Base-by-base conservation (phyloP, 1,140 invertebrate genomes). In the Drosophila erecta region DNA sequence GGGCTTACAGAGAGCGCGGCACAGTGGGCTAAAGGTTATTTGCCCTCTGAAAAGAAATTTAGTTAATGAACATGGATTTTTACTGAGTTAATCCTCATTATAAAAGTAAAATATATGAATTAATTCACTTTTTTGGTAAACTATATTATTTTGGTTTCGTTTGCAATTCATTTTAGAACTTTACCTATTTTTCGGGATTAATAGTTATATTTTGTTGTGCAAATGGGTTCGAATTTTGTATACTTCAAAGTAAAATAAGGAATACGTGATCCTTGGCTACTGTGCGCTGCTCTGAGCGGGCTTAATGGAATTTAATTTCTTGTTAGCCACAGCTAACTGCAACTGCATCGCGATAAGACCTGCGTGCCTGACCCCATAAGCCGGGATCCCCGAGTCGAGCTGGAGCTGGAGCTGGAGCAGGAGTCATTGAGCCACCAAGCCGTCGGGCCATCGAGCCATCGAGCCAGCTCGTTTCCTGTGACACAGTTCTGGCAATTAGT, bases 401-500 rank as follows among this genome's bases (percentile, higher is more conserved):
- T 22, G 22, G n/a, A 15, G 46, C 24, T 41, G 4, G 38, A 41
- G 38, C 40, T 30, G 22, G 44, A n/a, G 38, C 40, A 22, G 22
- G 44, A n/a, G 22, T 14, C 22, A 15, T 27, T 5, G 24, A 49
- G 46, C 35, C 44, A 55, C 27, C 27, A 30, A 30, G 27, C 7
- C 27, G 4, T n/a, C n/a, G n/a, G n/a, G n/a, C n/a, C n/a, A n/a
- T n/a, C n/a, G n/a, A n/a, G 46, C 22, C 22, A 15, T 30, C 24
- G 47, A 33, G 47, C 40, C 44, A 50, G 30, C 74, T 78, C 67
- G 77, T 67, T 84, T 89, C 79, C 84, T 90, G 85, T 90, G 85
- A 90, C 85, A 90, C 86, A 90, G 81, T 90, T 90, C 75, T 81
- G 75, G 81, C 85, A 85, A 90, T 90, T 90, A 90, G 85, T 90